These are phyloP conservation scores for Drosophila villosipedis DNA, from an alignment of 2,888 invertebrate genomes.

Conservation along the genomic window DNA sequence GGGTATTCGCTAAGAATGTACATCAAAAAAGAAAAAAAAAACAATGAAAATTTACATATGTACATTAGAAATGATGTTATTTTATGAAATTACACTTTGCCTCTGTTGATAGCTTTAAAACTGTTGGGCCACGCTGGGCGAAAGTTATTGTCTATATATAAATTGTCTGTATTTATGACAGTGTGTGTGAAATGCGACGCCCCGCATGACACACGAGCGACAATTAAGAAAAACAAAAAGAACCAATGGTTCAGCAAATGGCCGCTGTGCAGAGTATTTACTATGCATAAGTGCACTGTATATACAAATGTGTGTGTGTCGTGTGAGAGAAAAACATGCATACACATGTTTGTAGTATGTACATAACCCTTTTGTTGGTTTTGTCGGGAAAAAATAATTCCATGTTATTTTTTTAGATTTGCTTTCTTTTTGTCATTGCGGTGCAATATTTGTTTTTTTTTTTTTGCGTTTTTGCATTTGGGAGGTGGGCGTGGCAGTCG, in stretches of 20 bases:
- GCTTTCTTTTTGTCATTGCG: constrained; percentile 2
- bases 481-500: constrained; percentile 35
- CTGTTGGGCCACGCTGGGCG: constrained; percentile 44
- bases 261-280: constrained; percentile 46
- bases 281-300: constrained; percentile 33
- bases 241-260: constrained; percentile 14
- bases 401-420: constrained; percentile 15
- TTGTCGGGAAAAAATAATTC: constrained; percentile 12
- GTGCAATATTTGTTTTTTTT: constrained; percentile 1
- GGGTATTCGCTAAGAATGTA: constrained; percentile 16
- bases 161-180: constrained; percentile 9
- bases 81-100: constrained; percentile 51
- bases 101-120: constrained; percentile 15
- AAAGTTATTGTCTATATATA: constrained; percentile 39
- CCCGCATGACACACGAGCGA: constrained; percentile 45
- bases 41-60: constrained; percentile 36
- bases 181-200: constrained; percentile 34
- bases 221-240: constrained; percentile 25
- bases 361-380: constrained; percentile 26
- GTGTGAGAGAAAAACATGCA: constrained; percentile 1
- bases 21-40: constrained; percentile 11
- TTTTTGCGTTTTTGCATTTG: constrained; percentile 12
- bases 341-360: constrained; percentile 8
- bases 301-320: not conserved
- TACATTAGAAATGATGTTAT: constrained; percentile 40